Percentiles rank a stretch among this genome's conserved stretches.
Conservation (phyloP, 1,140 invertebrate species). For the Zaprionus inermis region DNA sequence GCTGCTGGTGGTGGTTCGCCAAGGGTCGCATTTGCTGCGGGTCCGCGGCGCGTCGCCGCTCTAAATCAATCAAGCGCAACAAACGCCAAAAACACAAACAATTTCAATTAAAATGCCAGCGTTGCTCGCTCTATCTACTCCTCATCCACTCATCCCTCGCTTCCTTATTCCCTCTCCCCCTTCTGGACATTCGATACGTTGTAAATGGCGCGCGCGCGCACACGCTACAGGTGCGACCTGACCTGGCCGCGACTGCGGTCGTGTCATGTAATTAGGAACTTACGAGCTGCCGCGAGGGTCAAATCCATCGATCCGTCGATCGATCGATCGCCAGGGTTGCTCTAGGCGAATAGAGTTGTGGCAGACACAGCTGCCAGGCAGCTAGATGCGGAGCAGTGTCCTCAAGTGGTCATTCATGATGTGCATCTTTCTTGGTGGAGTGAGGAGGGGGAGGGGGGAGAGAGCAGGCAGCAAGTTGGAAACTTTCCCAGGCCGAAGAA, state of each 20-base stretch:
- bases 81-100: slow-evolving; percentile 49
- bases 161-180: too few species aligned
- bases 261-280: slow-evolving; percentile 81
- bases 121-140: slow-evolving; percentile 14
- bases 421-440: slow-evolving; percentile 25
- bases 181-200: slow-evolving; percentile 13
- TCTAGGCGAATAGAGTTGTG: slow-evolving; percentile 58
- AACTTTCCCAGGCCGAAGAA: slow-evolving; percentile 71
- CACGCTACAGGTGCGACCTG: slow-evolving; percentile 49
- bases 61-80: slow-evolving; percentile 82
- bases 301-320: slow-evolving; percentile 32
- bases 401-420: slow-evolving; percentile 66
- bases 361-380: slow-evolving; percentile 1
- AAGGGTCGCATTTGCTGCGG: slow-evolving; percentile 57
- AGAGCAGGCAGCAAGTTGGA: background rate
- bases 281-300: slow-evolving; percentile 51
- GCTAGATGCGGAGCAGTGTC: background rate
- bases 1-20: slow-evolving; percentile 51
- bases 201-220: slow-evolving; percentile 53
- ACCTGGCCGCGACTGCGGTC: slow-evolving; percentile 57
- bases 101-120: slow-evolving; percentile 79
- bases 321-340: slow-evolving; percentile 13
- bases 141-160: background rate
- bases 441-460: background rate
- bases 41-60: slow-evolving; percentile 44